Conservation (phyloP, 2,888 invertebrate genomes). For the Drosophila planitibia region DNA sequence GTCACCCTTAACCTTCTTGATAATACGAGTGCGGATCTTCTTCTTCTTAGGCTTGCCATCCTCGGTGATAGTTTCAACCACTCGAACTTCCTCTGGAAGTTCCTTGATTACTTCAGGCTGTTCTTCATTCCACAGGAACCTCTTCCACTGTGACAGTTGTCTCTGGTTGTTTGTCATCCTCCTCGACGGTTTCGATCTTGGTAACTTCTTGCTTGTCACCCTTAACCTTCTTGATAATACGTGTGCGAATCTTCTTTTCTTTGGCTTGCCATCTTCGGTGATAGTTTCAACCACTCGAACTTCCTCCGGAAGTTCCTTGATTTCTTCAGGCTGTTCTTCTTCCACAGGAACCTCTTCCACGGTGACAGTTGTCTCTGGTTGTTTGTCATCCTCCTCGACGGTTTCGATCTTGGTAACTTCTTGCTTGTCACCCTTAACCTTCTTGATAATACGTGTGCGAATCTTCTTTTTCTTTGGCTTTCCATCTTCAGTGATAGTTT, state of each 20-base stretch:
- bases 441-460: conserved; percentile 32
- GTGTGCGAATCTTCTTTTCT: conserved; percentile 37
- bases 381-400: conserved; percentile 34
- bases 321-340: conserved; percentile 15
- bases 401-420: conserved; percentile 38
- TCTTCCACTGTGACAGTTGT: conserved; percentile 30
- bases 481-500: conserved; percentile 28
- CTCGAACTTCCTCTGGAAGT: conserved; percentile 48
- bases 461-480: conserved; percentile 30
- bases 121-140: conserved; percentile 25
- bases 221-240: conserved; percentile 35
- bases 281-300: conserved; percentile 20
- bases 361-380: conserved; percentile 29
- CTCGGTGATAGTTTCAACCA: conserved; percentile 43
- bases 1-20: conserved; percentile 61
- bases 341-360: conserved; percentile 24
- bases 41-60: conserved; percentile 55
- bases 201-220: conserved; percentile 37
- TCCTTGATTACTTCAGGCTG: conserved; percentile 43
- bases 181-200: conserved; percentile 35
- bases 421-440: conserved; percentile 33
- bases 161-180: conserved; percentile 29
- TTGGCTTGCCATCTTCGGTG: conserved; percentile 24
- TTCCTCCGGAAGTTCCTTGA: conserved; percentile 26
- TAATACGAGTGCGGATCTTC: conserved; percentile 60